Conservation (phyloP, 1,140 invertebrate genomes). For the Caenorhabditis tropicalis region DNA sequence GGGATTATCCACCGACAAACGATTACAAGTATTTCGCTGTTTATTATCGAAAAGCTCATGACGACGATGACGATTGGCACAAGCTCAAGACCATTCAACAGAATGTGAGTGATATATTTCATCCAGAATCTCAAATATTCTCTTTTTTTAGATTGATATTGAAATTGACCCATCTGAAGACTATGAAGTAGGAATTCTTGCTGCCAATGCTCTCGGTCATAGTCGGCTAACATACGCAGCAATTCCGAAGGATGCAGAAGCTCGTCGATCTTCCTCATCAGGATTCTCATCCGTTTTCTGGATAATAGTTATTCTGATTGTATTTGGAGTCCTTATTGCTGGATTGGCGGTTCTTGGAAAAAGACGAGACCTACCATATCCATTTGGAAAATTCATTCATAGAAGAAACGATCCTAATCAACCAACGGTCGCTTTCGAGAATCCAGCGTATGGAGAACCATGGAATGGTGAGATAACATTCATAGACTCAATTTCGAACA, state of each 20-base stretch:
- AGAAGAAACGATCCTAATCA: constrained; percentile 43
- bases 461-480: background rate
- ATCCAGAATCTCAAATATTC: background rate
- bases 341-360: constrained; percentile 15
- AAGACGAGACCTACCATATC: constrained; percentile 41
- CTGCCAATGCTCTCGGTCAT: constrained; percentile 52
- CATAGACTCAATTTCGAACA: background rate
- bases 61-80: constrained; percentile 22
- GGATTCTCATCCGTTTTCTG: constrained; percentile 16
- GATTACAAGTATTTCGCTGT: constrained; percentile 51
- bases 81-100: background rate
- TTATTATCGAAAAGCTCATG: constrained; percentile 39
- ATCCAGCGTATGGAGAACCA: constrained; percentile 47
- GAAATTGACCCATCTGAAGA: background rate
- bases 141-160: background rate
- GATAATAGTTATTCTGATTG: constrained; percentile 15
- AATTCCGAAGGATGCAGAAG: background rate
- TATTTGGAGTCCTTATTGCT: constrained; percentile 7
- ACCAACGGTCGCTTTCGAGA: constrained; percentile 44
- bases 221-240: constrained; percentile 6
- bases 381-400: constrained; percentile 47
- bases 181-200: constrained; percentile 48
- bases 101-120: background rate
- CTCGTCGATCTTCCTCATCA: background rate
- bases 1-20: constrained; percentile 3